Conservation (phyloP, 2,797 vertebrate species). For the Loris lydekkerianus region DNA sequence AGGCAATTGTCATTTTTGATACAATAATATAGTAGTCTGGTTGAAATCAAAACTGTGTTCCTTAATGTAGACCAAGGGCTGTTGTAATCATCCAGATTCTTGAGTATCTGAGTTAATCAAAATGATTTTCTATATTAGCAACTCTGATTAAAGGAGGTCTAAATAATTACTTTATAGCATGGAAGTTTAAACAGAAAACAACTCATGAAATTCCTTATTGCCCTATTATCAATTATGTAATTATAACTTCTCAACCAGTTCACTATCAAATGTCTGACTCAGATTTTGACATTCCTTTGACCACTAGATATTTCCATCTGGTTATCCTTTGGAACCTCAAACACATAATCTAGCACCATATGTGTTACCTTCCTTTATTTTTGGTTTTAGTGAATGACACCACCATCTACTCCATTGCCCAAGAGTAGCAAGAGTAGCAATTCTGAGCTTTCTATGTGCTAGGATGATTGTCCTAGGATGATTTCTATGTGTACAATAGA, state of each 20-base stretch:
- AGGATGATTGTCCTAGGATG: not conserved
- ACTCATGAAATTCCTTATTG: constrained; percentile 42
- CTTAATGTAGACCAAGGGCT: constrained; percentile 69
- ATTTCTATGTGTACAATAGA: not conserved
- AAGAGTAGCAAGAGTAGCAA: too few species aligned
- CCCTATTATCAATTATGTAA: constrained; percentile 36
- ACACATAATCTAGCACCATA: not conserved
- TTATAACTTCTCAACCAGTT: constrained; percentile 36
- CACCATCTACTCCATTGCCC: not conserved
- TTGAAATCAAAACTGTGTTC: constrained; percentile 67
- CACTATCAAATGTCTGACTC: not conserved
- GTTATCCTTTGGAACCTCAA: not conserved
- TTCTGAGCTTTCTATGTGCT: not conserved
- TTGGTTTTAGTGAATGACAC: not conserved
- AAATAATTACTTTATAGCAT: constrained; percentile 71
- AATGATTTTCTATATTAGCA: constrained; percentile 70
- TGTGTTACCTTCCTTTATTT: not conserved
- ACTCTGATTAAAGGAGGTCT: constrained; percentile 69
- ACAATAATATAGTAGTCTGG: constrained; percentile 40
- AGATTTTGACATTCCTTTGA: not conserved
- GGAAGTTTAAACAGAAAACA: constrained; percentile 68
- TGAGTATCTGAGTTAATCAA: constrained; percentile 75
- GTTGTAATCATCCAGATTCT: constrained; percentile 51
- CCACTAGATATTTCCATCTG: not conserved
- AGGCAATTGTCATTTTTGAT: constrained; percentile 59